Percentiles rank a stretch among this genome's conserved stretches.
These are phyloP conservation scores for Telenomus remus DNA, from an alignment of 1,140 invertebrate species.

Conservation along the genomic window DNA sequence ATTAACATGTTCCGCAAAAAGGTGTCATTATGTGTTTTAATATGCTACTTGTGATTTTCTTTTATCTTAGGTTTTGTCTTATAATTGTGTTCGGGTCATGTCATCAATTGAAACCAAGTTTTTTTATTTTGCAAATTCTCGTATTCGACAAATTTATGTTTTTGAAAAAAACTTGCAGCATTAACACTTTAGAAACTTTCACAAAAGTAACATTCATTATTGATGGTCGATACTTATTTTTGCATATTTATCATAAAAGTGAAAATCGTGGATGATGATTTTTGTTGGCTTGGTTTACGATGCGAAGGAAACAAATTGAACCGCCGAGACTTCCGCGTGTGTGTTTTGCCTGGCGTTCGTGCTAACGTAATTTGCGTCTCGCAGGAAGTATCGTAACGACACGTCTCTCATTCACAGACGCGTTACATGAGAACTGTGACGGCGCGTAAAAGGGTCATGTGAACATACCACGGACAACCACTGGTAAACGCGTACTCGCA, in stretches of 20 bases:
- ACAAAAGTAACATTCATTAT: no score
- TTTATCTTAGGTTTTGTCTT: no score
- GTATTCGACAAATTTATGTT: no score
- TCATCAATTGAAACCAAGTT: no score
- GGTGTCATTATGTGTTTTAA: no score
- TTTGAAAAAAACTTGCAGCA: no score
- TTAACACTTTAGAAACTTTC: no score
- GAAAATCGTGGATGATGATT: conserved; percentile 14
- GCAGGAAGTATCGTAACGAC: conserved; percentile 74
- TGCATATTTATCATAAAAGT: conserved; percentile 27
- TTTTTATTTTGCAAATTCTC: no score
- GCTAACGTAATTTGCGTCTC: conserved; percentile 61
- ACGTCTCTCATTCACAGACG: conserved; percentile 69
- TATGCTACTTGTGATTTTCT: no score
- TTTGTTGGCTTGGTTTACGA: not conserved
- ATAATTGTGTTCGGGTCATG: no score
- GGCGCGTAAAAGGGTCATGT: conserved; percentile 73
- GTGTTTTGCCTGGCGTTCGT: conserved; percentile 35
- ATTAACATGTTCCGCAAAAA: no score
- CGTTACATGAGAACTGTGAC: conserved; percentile 74
- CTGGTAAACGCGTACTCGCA: conserved; percentile 61
- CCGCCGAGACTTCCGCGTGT: conserved; percentile 34
- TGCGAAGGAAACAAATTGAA: conserved; percentile 5
- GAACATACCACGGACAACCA: conserved; percentile 72
- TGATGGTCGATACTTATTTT: not conserved